phyloP scores from a whole-genome alignment of 2,888 invertebrate genomes.

The Linyphia triangularis region DNA sequence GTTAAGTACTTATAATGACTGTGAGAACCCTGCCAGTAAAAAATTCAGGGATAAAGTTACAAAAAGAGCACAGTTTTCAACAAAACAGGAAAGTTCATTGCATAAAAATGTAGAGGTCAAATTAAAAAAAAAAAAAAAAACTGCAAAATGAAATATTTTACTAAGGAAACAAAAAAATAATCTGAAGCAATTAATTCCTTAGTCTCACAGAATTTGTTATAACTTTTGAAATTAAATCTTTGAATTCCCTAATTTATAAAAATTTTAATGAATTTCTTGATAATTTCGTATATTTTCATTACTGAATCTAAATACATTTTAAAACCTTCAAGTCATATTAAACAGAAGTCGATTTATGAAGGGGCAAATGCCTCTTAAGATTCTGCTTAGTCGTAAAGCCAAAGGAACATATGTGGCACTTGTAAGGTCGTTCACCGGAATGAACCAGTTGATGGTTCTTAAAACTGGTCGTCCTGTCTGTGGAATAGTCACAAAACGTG shows the following conservation, averaged over 20 bases:
- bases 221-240: too few species aligned
- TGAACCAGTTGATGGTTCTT: conserved; percentile 64
- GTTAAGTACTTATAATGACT: too few species aligned
- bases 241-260: not conserved
- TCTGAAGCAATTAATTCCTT: too few species aligned
- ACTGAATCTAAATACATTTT: too few species aligned
- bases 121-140: too few species aligned
- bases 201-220: not conserved
- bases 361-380: conserved; percentile 52
- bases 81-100: too few species aligned
- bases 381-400: conserved; percentile 68
- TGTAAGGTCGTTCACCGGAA: conserved; percentile 56
- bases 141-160: too few species aligned
- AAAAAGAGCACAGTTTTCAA: too few species aligned
- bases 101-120: too few species aligned
- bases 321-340: not conserved
- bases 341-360: not conserved
- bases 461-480: conserved; percentile 56
- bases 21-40: too few species aligned
- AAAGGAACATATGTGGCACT: conserved; percentile 47
- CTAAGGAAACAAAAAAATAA: too few species aligned
- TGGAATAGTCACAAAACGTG: conserved; percentile 46
- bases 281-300: not conserved
- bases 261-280: not conserved
- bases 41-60: too few species aligned